Evolutionary conservation across 2,797 vertebrate genomes (phyloP).

Genomic region (Simalia tracyae): DNA sequence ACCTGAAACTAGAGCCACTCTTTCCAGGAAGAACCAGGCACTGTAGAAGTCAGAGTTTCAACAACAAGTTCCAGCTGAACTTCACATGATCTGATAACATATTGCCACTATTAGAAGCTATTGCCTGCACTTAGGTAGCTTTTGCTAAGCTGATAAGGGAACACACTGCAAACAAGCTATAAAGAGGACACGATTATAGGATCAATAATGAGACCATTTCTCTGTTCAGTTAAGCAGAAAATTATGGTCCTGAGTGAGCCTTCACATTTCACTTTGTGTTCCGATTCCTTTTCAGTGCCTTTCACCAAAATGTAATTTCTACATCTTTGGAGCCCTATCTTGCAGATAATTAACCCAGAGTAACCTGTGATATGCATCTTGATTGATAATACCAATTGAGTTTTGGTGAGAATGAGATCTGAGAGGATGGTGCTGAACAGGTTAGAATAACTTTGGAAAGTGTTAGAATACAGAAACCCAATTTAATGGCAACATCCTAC

Average conservation of each 20-base stretch:
- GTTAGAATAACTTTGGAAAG: not conserved
- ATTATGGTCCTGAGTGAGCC: not conserved
- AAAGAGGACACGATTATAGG: not conserved
- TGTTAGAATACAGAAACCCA: not conserved
- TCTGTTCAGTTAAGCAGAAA: not conserved
- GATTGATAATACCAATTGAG: conserved; percentile 7
- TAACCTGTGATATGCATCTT: not conserved
- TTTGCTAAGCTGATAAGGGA: not conserved
- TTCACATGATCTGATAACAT: conserved; percentile 22
- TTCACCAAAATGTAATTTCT: not conserved
- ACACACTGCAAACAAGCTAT: not conserved
- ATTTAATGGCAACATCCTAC: conserved; percentile 9
- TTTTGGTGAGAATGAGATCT: not conserved
- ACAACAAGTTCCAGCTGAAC: conserved; percentile 14
- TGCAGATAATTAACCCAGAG: not conserved
- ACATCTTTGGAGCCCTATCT: not conserved
- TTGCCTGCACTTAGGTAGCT: not conserved
- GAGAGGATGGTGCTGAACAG: not conserved
- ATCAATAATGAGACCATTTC: not conserved
- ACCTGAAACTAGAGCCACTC: conserved; percentile 10
- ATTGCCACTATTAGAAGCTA: conserved; percentile 3
- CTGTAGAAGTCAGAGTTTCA: not conserved
- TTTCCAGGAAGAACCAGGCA: conserved; percentile 30
- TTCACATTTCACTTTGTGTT: not conserved
- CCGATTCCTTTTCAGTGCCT: not conserved